Conservation (phyloP, 2,797 vertebrate genomes). For the Scolopax rusticola region DNA sequence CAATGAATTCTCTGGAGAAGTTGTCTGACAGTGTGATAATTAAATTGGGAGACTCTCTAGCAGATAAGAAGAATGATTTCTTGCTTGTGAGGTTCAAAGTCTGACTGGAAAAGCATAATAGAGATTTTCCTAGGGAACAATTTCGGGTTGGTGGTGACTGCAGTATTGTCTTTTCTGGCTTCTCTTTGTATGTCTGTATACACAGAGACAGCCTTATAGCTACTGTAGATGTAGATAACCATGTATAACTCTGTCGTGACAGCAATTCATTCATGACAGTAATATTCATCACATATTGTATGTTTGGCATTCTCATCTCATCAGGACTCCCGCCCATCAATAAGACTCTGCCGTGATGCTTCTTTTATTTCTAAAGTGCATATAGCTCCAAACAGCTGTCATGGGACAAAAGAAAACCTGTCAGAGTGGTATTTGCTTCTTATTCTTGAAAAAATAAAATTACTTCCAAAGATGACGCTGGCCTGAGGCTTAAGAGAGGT, state of each 20-base stretch:
- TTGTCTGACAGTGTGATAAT: neutral
- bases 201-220: neutral
- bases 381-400: neutral
- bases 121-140: neutral
- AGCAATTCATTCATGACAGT: neutral
- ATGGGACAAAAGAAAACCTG: neutral
- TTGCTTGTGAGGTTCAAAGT: neutral
- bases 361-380: neutral
- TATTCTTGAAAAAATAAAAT: neutral
- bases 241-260: neutral
- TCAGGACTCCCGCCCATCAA: neutral
- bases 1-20: neutral
- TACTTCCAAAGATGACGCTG: neutral
- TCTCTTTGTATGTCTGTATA: neutral
- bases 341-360: neutral
- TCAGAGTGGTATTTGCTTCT: neutral
- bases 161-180: neutral
- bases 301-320: neutral
- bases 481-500: conserved; percentile 5
- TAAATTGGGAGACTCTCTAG: neutral
- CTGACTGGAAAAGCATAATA: neutral
- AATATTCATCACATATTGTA: neutral
- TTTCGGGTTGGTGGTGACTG: neutral
- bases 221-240: neutral
- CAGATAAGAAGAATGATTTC: neutral